phyloP scores from a whole-genome alignment of 2,797 vertebrate species.

The Ctenopoma kingsleyae region DNA sequence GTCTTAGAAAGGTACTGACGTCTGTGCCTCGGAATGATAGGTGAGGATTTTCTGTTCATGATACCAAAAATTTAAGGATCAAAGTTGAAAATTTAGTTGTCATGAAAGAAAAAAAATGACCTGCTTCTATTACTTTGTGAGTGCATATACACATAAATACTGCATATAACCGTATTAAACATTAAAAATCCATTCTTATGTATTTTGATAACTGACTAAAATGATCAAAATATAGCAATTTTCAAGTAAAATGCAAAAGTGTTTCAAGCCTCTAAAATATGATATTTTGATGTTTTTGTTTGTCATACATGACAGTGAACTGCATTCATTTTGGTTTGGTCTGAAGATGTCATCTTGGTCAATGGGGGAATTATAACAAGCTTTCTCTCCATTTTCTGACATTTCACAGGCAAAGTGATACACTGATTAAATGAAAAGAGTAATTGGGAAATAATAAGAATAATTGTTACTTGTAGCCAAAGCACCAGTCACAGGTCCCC shows the following conservation, averaged over 20 bases:
- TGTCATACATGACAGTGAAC: neutral
- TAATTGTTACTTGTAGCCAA: neutral
- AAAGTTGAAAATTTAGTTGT: slow-evolving; percentile 49
- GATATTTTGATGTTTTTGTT: slow-evolving; percentile 8
- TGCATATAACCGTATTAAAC: slow-evolving; percentile 12
- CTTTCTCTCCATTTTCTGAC: neutral
- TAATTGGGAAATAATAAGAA: neutral
- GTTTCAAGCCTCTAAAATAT: slow-evolving; percentile 9
- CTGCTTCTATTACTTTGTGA: slow-evolving; percentile 17
- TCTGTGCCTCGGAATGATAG: slow-evolving; percentile 78
- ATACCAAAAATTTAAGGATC: slow-evolving; percentile 64
- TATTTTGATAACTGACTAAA: neutral
- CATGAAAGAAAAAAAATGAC: slow-evolving; percentile 16
- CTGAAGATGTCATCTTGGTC: neutral
- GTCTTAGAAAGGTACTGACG: slow-evolving; percentile 81
- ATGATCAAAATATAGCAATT: no score
- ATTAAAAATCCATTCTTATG: neutral
- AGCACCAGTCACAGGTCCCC: neutral
- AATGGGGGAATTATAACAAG: neutral
- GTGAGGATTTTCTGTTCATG: slow-evolving; percentile 80
- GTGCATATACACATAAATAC: neutral
- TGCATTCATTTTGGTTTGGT: slow-evolving; percentile 22
- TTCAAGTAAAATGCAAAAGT: neutral
- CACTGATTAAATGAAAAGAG: neutral
- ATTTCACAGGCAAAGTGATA: neutral